phyloP scores from a whole-genome alignment of 2,888 invertebrate species.

The Drosophila siamana region DNA sequence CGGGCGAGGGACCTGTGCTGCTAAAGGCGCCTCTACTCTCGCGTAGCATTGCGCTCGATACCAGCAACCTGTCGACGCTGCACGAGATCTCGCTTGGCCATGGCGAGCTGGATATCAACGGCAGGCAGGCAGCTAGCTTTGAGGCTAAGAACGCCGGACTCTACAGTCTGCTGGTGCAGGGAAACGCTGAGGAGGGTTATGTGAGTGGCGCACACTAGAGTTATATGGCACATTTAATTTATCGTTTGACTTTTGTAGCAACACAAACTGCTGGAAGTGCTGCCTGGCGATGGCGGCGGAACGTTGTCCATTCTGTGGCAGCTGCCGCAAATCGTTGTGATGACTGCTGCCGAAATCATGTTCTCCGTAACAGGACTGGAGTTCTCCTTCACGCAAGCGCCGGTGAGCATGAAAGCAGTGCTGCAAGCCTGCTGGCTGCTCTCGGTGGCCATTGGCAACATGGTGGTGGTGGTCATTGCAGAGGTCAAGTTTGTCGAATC shows the following conservation, averaged over 20 bases:
- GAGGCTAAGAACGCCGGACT: slow-evolving; percentile 88
- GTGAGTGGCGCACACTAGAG: slow-evolving; percentile 82
- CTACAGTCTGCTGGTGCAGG: slow-evolving; percentile 87
- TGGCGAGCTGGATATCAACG: slow-evolving; percentile 61
- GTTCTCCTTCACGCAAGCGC: slow-evolving; percentile 98
- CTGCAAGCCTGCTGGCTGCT: slow-evolving; percentile 96
- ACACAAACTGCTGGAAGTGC: slow-evolving; percentile 79
- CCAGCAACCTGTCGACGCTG: slow-evolving; percentile 63
- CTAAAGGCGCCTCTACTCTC: slow-evolving; percentile 48
- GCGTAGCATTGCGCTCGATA: slow-evolving; percentile 27
- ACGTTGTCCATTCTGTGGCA: slow-evolving; percentile 92
- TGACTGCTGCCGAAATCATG: slow-evolving; percentile 97
- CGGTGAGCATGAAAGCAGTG: slow-evolving; percentile 96
- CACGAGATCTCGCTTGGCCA: slow-evolving; percentile 64
- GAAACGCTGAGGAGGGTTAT: slow-evolving; percentile 83
- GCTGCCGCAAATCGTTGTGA: slow-evolving; percentile 95
- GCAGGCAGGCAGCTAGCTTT: slow-evolving; percentile 68
- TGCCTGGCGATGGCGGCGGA: slow-evolving; percentile 88
- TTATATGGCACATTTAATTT: no score
- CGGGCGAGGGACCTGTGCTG: slow-evolving; percentile 56
- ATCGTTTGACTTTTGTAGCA: slow-evolving; percentile 50
- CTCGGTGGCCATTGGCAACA: slow-evolving; percentile 96
- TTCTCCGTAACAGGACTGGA: slow-evolving; percentile 98
- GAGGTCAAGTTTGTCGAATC: slow-evolving; percentile 81
- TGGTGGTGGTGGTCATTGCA: slow-evolving; percentile 92